Evolutionary conservation across 2,113 vertebrate species (phyloP).

Genomic region (Gila orcuttii): DNA sequence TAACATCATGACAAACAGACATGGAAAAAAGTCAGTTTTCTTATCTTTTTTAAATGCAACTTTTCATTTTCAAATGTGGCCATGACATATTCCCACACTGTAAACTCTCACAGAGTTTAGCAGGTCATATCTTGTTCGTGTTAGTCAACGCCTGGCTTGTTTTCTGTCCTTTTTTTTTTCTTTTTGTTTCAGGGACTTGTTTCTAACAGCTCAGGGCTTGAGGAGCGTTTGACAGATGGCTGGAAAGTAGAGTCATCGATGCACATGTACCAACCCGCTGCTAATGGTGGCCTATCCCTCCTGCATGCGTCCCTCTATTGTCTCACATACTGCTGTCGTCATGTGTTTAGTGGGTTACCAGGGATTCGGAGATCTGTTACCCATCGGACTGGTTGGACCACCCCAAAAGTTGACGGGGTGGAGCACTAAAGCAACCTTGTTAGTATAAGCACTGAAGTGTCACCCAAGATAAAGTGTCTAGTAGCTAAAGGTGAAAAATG

Average conservation of each 20-base stretch:
- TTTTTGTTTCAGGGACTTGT: conserved; percentile 9
- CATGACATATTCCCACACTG: not conserved
- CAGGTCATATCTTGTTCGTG: conserved; percentile 49
- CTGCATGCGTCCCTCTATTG: conserved; percentile 13
- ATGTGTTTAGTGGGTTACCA: conserved; percentile 56
- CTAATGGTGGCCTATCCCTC: conserved; percentile 37
- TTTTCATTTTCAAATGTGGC: not conserved
- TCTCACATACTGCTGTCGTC: not conserved
- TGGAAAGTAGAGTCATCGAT: conserved; percentile 16
- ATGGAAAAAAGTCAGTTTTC: not conserved
- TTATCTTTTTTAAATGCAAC: not conserved
- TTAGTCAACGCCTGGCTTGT: conserved; percentile 24
- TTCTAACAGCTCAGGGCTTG: conserved; percentile 29
- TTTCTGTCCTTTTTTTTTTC: not conserved
- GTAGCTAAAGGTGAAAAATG: not conserved
- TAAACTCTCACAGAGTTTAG: not conserved
- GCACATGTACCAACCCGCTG: conserved; percentile 30
- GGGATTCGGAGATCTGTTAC: conserved; percentile 65
- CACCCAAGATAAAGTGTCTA: conserved; percentile 27
- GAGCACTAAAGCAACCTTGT: not conserved
- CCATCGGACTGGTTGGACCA: conserved; percentile 70
- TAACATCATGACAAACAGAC: conserved; percentile 26
- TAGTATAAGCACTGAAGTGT: conserved; percentile 22
- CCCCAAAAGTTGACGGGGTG: conserved; percentile 31
- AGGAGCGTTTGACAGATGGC: conserved; percentile 20